Percentiles rank a stretch among this genome's conserved stretches.
phyloP scores from a whole-genome alignment of 2,113 vertebrate genomes.

The Rhabdornis inornatus region DNA sequence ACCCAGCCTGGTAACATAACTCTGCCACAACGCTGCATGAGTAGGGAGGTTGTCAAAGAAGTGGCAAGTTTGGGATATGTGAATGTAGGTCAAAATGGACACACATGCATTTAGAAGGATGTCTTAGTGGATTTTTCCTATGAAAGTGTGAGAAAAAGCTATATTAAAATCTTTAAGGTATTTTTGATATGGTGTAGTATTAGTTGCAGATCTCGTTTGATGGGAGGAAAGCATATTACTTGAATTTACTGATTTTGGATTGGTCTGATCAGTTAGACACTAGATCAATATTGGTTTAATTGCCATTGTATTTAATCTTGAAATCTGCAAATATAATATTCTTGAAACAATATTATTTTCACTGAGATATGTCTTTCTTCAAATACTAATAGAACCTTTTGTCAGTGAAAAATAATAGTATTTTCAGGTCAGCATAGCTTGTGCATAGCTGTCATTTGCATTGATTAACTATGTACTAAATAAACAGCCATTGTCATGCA shows the following conservation, averaged over 20 bases:
- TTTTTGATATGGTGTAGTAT: not conserved
- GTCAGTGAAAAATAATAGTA: not conserved
- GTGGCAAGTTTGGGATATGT: not conserved
- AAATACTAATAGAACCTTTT: not conserved
- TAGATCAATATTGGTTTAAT: not conserved
- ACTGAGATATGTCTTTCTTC: not conserved
- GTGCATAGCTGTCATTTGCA: not conserved
- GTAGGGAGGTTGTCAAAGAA: not conserved
- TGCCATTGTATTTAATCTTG: not conserved
- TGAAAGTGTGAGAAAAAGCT: not conserved
- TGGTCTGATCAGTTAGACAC: not conserved
- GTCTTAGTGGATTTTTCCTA: not conserved
- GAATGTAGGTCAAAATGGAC: not conserved
- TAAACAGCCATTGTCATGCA: not conserved
- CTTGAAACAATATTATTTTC: not conserved
- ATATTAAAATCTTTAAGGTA: not conserved
- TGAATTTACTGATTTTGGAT: not conserved
- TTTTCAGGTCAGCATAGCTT: not conserved
- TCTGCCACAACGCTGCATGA: fast-evolving
- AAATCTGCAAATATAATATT: not conserved
- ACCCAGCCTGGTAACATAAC: not conserved
- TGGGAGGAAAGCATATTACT: not conserved
- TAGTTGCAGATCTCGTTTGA: not conserved
- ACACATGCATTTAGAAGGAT: not conserved
- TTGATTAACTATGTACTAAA: not conserved